Base-by-base conservation (phyloP, 1,140 invertebrate species). In the Meloidogyne floridensis region DNA sequence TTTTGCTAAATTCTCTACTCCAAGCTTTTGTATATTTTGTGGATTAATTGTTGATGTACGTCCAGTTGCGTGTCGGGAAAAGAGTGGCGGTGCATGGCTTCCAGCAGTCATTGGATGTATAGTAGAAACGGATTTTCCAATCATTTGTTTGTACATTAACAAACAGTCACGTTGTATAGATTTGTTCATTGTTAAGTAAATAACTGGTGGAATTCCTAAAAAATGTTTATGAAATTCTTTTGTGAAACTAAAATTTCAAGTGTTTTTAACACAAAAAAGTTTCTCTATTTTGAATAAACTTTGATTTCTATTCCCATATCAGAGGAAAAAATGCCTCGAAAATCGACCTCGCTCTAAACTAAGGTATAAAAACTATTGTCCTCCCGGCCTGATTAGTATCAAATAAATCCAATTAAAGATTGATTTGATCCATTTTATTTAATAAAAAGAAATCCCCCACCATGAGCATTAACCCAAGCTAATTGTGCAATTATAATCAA, bases 141-240 rank as follows among this genome's bases (percentile, higher is more conserved):
- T 65, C n/a, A 65, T 13, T 65, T n/a, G 15, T 65, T 65, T 65
- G 59, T 65, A 65, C 15, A 65, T n/a, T 8, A 65, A 3, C 7
- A 65, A 6, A 8, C 59, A 65, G n/a, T 65, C 59, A 65, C 59
- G 59, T 65, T 65, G 59, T n/a, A 65, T 65, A n/a, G 59, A 65
- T 65, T 65, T 65, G n/a, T 65, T 65, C 59, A 65, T 65, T 65
- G 59, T 65, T 65, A 65, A 18, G 15, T 65, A 65, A 65, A 65
- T 65, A 8, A 65, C 59, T 7, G 59, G 59, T 7, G 59, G 59
- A 18, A 65, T n/a, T n/a, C 59, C 59, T 65, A 6, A 8, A 65
- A 32, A 32, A 20, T 20, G 32, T 32, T 32, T 1, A 32, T 32
- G 32, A 32, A 32, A 32, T 32, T 32, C 32, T 32, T 32, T 32